Base-by-base conservation (phyloP, 2,888 invertebrate genomes). In the Conus canariensis region DNA sequence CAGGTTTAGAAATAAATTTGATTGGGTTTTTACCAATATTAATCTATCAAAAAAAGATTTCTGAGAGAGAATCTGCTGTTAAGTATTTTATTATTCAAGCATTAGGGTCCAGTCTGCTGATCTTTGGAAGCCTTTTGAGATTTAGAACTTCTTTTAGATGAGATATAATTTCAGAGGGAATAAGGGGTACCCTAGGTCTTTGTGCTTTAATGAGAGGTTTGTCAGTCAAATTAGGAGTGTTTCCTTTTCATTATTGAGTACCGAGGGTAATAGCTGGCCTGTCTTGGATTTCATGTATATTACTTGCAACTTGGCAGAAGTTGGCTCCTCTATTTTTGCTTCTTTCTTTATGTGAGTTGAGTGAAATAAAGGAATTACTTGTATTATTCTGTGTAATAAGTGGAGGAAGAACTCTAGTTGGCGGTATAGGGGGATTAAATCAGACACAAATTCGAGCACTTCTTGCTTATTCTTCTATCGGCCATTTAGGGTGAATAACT, bases 1-100 rank as follows among this genome's bases (percentile, higher is more conserved):
- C 92, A 77, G 91, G 93, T 0, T 77, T 94, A 88, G 93, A 93
- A 91, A 45, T 93, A 14, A 93, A 93, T 89, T 83, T 93, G 25
- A 87, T 93, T 22, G 90, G 89, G 14, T 93, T 93, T 89, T 91
- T 93, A 30, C 93, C 93, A 0, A 59, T 93, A 45, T 90, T 92
- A 82, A 86, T 91, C 19, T 80, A 67, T 30, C 90, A 90, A 6
- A 88, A 82, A 19, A 86, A 64, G 14, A 87, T 82, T n/a, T 77
- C 90, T 89, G 92, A 93, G 91, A 90, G 88, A 22, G 93, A 93
- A 90, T 91, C 91, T 16, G 90, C 92, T n/a, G 91, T 93, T 56
- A 93, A 93, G 89, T 93, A 93, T 89, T 92, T 93, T 85, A 45
- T 93, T 45, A 25, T 83, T 12, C 89, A 89, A 19, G 89, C 89